phyloP scores from a whole-genome alignment of 2,888 invertebrate genomes.

The Macrophya annulata region DNA sequence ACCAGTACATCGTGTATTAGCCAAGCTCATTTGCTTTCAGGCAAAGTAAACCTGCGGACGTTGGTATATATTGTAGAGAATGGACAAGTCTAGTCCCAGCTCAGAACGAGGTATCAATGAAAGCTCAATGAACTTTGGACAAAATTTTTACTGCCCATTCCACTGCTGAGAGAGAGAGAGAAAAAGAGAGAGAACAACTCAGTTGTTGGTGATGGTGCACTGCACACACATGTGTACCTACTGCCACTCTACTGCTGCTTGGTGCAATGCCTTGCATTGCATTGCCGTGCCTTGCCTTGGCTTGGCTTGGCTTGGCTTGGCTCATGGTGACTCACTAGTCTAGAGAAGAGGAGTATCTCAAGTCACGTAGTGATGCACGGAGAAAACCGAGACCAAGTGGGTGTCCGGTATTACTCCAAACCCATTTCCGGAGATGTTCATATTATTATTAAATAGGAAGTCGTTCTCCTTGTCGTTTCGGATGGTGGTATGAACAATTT shows the following conservation, averaged over 20 bases:
- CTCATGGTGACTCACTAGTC: background rate
- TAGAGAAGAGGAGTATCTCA: background rate
- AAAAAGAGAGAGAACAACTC: background rate
- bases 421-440: constrained; percentile 8
- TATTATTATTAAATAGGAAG: constrained; percentile 29
- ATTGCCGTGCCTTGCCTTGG: no score
- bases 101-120: constrained; percentile 66
- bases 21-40: constrained; percentile 55
- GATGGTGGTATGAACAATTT: background rate
- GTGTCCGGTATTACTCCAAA: constrained; percentile 29
- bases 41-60: constrained; percentile 34
- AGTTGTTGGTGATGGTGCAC: background rate
- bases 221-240: background rate
- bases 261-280: no score
- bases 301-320: background rate
- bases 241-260: no score
- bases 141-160: constrained; percentile 59
- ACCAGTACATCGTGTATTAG: constrained; percentile 4
- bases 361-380: background rate
- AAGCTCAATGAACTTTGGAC: constrained; percentile 69
- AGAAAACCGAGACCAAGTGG: constrained; percentile 8
- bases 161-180: background rate
- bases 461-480: background rate
- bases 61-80: background rate
- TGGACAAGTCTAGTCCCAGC: constrained; percentile 62